Base-by-base conservation (phyloP, 2,888 invertebrate genomes). In the Drosophila sordidula region DNA sequence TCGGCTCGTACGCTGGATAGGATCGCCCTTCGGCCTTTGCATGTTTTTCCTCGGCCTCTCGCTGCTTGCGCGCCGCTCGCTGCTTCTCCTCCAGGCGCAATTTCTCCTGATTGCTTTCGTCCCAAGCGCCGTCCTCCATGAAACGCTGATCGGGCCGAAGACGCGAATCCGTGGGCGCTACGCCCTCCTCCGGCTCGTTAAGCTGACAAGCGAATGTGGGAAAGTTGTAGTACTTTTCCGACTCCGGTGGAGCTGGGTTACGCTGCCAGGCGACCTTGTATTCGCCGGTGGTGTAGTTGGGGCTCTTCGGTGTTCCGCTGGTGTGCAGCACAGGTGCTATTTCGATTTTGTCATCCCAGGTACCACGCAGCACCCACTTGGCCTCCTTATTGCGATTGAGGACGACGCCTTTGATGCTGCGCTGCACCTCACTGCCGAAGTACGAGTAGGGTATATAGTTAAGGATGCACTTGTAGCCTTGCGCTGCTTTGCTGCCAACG, bases 381-480 rank as follows among this genome's bases (percentile, higher is more conserved):
- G 92, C 97, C 92, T 95, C 95, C 77, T 95, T 95, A 32, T 93
- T 93, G 0, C 94, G 93, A 91, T 96, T 95, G 94, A 96, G 95
- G 45, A 96, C 95, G 68, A 95, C 95, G 22, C 96, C 96, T 83
- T 96, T 96, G 67, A 98, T 98, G 92, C 97, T 96, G 66, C 99
- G 93, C 90, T 99, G 99, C 78, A 96, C 95, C 91, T 99, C 99
- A 89, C 98, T 95, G 73, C 98, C 97, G 93, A 99, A 99, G 93
- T 99, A 99, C 73, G 98, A 98, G 93, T 99, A 99, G 16, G 99
- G 98, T 90, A 97, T 96, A 93, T 98, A 99, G 93, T 98, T 99
- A 81, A 99, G 94, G 91, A 98, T 97, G 92, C 99, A 99, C 92
- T 97, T 97, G 91, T 98, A 97, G 55, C 98, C 98, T 50, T 95